Percentiles rank a stretch among this genome's conserved stretches.
Conservation (phyloP, 2,113 vertebrate genomes). For the Apteryx owenii region DNA sequence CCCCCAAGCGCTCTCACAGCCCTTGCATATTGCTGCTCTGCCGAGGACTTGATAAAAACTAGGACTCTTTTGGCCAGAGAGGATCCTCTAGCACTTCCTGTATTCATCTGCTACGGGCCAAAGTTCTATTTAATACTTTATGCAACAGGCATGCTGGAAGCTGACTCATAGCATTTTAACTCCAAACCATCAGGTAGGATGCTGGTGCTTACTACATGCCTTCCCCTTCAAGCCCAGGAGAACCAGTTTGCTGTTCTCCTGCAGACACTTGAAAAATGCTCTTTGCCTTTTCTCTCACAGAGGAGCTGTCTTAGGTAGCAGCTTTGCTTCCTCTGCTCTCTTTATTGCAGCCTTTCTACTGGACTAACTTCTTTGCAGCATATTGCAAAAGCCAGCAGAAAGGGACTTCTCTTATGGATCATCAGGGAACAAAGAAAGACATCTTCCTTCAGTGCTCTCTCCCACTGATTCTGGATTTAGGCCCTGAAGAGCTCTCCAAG, state of each 20-base stretch:
- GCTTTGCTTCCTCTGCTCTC: not conserved
- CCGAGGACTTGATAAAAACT: not conserved
- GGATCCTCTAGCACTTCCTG: not conserved
- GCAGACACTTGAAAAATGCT: not conserved
- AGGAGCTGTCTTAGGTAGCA: conserved; percentile 7
- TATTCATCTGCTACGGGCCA: not conserved
- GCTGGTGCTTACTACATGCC: not conserved
- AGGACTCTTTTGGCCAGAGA: not conserved
- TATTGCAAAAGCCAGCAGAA: not conserved
- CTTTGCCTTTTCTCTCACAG: not conserved
- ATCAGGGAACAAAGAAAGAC: not conserved
- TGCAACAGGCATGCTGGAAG: not conserved
- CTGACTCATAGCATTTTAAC: not conserved
- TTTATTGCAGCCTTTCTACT: not conserved
- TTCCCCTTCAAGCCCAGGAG: not conserved
- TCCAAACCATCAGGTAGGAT: not conserved
- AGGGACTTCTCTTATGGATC: not conserved
- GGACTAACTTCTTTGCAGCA: not conserved
- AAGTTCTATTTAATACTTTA: not conserved
- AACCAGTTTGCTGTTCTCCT: not conserved
- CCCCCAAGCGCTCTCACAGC: not conserved
- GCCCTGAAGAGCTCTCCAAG: not conserved
- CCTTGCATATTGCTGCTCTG: not conserved
- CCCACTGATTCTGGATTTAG: not conserved
- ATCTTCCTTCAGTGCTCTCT: not conserved